A percentile compares a stretch with the other conserved stretches of the same genome.
Conservation (phyloP, 2,797 vertebrate species). For the Pantherophis alleghaniensis region DNA sequence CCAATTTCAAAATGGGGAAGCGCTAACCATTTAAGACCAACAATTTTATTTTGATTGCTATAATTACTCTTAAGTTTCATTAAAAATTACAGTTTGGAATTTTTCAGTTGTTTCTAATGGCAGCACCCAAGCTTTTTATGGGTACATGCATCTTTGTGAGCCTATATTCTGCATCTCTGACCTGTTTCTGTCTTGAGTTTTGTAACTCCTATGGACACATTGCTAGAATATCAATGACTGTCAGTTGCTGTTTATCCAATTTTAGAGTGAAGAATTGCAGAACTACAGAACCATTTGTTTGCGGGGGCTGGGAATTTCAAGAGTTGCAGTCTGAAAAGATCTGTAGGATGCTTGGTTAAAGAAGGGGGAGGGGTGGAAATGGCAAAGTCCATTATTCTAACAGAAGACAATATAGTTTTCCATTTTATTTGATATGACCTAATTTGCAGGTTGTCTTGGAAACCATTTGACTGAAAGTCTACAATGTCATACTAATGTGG, state of each 20-base stretch:
- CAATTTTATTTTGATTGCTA: background rate
- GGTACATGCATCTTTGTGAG: background rate
- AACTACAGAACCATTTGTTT: background rate
- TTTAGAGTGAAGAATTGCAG: background rate
- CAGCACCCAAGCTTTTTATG: background rate
- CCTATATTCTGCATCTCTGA: background rate
- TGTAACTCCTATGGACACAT: background rate
- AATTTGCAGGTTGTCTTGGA: conserved; percentile 25
- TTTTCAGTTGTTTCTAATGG: background rate
- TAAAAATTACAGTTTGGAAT: background rate
- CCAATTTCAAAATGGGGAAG: background rate
- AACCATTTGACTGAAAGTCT: conserved; percentile 31
- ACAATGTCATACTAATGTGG: background rate
- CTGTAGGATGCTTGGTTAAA: background rate
- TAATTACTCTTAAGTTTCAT: background rate
- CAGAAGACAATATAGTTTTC: conserved; percentile 5
- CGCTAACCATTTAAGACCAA: background rate
- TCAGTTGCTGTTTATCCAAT: background rate
- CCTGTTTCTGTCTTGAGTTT: background rate
- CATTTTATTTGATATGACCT: background rate
- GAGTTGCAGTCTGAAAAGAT: background rate
- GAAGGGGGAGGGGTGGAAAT: background rate
- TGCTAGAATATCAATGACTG: background rate
- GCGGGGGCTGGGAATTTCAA: background rate
- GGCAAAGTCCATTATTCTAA: background rate